Evolutionary conservation across 2,888 invertebrate species (phyloP), one percentile per base, ranked within the genome.

Genomic region (Drosophila cracens): DNA sequence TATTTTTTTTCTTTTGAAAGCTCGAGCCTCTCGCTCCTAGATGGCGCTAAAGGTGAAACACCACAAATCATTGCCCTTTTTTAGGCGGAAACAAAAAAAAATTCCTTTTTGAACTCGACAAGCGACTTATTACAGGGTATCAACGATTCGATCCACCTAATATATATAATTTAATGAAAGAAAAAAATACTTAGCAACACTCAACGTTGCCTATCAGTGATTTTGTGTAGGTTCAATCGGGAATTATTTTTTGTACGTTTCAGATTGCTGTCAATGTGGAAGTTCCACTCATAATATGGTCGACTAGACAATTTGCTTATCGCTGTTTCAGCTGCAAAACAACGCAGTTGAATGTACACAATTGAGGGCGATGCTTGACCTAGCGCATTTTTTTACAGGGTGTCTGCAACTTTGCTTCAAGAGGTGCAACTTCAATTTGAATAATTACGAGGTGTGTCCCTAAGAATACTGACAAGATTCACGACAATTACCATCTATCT

Each of bases 191-290:
- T 11, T n/a, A 6, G 25, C 25, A 16, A n/a, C 27, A 31, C 21
- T n/a, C 16, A 29, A 8, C 16, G 6, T 10, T 31, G 29, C 6
- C 31, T 52, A 61, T 51, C 60, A 25, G 36, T 36, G 6, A 18
- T 38, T 18, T 38, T 34, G 53, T 67, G 67, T 66, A 53, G 67
- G 72, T 48, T 53, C 48, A 29, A 49, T 60, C 49, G 51, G 49
- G 21, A 31, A 43, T 43, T 31, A 25, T 58, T 38, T 57, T 13
- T 51, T 1, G 2, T n/a, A 56, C 1, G 7, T 16, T 38, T 27
- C 3, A n/a, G 59, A 11, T 60, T 53, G 27, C 60, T 61, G 33
- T 54, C 31, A 49, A 38, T 54, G 53, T 58, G 36, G 27, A 7
- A 21, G n/a, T 31, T 25, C 0, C 25, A 27, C 27, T 48, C 27